These are phyloP conservation scores for Oophaga pumilio DNA, from an alignment of 2,113 vertebrate species.

Conservation along the genomic window DNA sequence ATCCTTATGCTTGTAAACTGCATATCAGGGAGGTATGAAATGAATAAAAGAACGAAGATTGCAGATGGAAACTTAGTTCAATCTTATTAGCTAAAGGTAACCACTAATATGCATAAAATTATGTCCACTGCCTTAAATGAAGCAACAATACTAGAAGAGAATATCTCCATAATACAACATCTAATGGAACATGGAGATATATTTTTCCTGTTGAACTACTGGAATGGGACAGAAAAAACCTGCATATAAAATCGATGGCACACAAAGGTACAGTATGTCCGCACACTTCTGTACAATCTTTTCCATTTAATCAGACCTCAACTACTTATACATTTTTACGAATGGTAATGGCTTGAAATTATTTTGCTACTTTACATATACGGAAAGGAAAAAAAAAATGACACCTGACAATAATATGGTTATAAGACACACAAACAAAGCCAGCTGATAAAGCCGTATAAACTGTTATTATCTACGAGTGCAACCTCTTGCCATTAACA, in stretches of 20 bases:
- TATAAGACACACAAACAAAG: neutral
- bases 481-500: conserved; percentile 56
- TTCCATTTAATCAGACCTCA: neutral
- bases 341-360: neutral
- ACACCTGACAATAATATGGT: neutral
- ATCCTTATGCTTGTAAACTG: too few relatives aligned
- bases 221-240: too few relatives aligned
- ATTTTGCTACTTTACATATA: neutral
- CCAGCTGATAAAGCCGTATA: conserved; percentile 47
- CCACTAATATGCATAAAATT: too few relatives aligned
- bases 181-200: neutral
- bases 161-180: neutral
- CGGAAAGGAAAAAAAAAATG: neutral
- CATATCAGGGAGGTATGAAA: too few relatives aligned
- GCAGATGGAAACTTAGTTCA: too few relatives aligned
- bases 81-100: too few relatives aligned
- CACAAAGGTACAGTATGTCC: neutral
- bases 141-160: neutral
- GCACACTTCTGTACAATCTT: too few relatives aligned
- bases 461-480: conserved; percentile 49
- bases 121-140: too few relatives aligned
- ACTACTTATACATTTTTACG: neutral
- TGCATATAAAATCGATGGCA: neutral
- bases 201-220: neutral
- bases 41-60: too few relatives aligned